Evolutionary conservation across 2,888 invertebrate species (phyloP), one percentile per base, ranked within the genome.

Genomic region (Hirtodrosophila alboralis): DNA sequence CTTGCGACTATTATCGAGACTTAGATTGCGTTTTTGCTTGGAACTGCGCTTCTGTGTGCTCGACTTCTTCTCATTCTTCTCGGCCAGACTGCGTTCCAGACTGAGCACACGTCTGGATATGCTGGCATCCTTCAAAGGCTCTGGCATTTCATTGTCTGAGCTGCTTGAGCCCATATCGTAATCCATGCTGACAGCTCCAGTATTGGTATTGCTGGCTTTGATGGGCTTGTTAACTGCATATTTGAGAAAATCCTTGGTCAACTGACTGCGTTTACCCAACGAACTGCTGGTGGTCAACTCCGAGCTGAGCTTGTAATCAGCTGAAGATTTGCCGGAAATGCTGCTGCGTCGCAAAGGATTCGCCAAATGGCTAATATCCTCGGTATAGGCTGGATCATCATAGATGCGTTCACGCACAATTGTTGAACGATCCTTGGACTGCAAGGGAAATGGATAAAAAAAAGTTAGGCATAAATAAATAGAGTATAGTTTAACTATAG

Each of bases 301-400:
- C 1, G 54, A 48, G 3, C 54, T 44, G 0, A 54, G 27, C 8
- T 67, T 65, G 44, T 67, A 49, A 34, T 72, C 78, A 8, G 41
- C 31, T 3, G 74, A 44, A 1, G 71, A 56, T 7, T 80, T 80
- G 21, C 77, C 77, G 7, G 70, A 69, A 9, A 71, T 48, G 54
- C 83, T 75, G 58, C 65, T 77, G 18, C 90, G 78, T 0, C 91
- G 86, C 54, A 89, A 40, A 1, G 91, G 91, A 49, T 90, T 88
- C 8, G 91, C 91, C 65, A 91, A 69, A 64, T 91, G 91, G 34
- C 91, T 90, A 21, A 91, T 90, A 58, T 91, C 91, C 44, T 90
- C 90, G 0, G 91, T 91, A 56, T 90, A 91, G 28, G 91, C 91
- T 7, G 91, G 91, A 76, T 91, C 91, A 69, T 90, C 90, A 34